These are phyloP conservation scores for Callopanchax toddi DNA, from an alignment of 2,113 vertebrate species.

Conservation along the genomic window DNA sequence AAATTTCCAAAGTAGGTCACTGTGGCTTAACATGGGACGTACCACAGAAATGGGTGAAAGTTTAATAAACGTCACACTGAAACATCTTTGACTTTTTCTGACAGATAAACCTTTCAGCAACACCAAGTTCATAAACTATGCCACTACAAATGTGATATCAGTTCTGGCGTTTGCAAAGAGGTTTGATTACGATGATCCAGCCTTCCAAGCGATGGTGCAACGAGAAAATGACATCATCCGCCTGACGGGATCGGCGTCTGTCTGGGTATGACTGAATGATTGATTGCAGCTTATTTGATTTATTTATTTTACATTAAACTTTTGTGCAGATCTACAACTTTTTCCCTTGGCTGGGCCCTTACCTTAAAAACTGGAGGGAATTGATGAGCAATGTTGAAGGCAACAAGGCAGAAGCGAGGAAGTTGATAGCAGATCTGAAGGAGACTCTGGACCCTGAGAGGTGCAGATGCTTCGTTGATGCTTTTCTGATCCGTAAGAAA, in stretches of 20 bases:
- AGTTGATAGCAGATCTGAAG: slow-evolving; percentile 24
- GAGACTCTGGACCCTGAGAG: slow-evolving; percentile 53
- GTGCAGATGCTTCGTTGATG: slow-evolving; percentile 61
- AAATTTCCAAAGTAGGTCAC: background rate
- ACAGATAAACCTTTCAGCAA: slow-evolving; percentile 65
- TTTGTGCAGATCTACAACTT: slow-evolving; percentile 55
- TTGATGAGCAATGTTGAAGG: slow-evolving; percentile 9
- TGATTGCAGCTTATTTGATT: background rate
- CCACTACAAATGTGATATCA: slow-evolving; percentile 74
- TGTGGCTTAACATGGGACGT: too few species aligned
- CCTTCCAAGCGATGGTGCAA: slow-evolving; percentile 42
- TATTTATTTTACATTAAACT: background rate
- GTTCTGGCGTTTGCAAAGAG: slow-evolving; percentile 70
- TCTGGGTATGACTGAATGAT: slow-evolving; percentile 37
- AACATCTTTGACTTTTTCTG: background rate
- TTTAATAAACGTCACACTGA: too few species aligned
- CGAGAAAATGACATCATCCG: slow-evolving; percentile 7
- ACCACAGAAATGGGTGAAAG: too few species aligned
- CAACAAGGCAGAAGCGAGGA: accelerated
- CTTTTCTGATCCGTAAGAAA: slow-evolving; percentile 44
- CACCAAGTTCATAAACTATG: slow-evolving; percentile 36
- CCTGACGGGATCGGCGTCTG: slow-evolving; percentile 36
- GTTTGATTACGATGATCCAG: slow-evolving; percentile 72
- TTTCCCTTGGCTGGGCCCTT: slow-evolving; percentile 51
- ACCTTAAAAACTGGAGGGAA: slow-evolving; percentile 21